Evolutionary conservation across 2,797 vertebrate genomes (phyloP), one percentile per base, ranked within the genome.

Genomic region (Saxicola maurus): DNA sequence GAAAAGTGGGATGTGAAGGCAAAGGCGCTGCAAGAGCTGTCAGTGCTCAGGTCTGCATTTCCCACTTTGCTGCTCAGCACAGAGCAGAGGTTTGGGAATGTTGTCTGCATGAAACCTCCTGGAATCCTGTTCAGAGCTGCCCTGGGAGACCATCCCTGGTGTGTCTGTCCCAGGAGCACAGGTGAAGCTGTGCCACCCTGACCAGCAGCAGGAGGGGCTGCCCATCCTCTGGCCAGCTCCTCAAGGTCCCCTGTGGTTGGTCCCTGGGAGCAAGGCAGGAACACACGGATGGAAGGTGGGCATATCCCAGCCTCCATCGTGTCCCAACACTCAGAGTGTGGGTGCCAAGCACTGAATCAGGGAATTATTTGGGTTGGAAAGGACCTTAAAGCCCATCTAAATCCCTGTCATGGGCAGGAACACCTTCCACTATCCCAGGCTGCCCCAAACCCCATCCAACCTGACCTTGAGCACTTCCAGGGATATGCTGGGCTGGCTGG

Each of bases 281-380:
- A 62, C 1, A 35, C 31, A 5, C 3, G 14, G 27, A 49, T 42
- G 46, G 30, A 51, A 62, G 27, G 2, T 6, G n/a, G 38, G 27
- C 17, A 21, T 6, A 33, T 62, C 55, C 67, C 59, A 57, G 10
- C n/a, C 76, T 43, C 75, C 8, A 3, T 7, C 17, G 7, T 1
- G 9, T 37, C 24, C 35, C 42, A 33, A 0, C 0, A 0, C 30
- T 4, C 38, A 33, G 23, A 52, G n/a, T 0, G 9, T 17, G 38
- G n/a, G 38, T 40, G 52, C 23, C 28, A 28, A 25, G 27, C 45
- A 8, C 56, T 23, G 77, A 21, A 19, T n/a, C 9, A 11, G 9
- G 27, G 48, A 33, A 49, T 49, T 10, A 8, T 56, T 27, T 56
- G 37, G 23, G 24, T 38, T 49, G 14, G 31, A 61, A 30, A 28